Percentiles rank a stretch among this genome's conserved stretches.
These are phyloP conservation scores for Xestia rhomboidea DNA, from an alignment of 2,888 invertebrate genomes.

Conservation along the genomic window DNA sequence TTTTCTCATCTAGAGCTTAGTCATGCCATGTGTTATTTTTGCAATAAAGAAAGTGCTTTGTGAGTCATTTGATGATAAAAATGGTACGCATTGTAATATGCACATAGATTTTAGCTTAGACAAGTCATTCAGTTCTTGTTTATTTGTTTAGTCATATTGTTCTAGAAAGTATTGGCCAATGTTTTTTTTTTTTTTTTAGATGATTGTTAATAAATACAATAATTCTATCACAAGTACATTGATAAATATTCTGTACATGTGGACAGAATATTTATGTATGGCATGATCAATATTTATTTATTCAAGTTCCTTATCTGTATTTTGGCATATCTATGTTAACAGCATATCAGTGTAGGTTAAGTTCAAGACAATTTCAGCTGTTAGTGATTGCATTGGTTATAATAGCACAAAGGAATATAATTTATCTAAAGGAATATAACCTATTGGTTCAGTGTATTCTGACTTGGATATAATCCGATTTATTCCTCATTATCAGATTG, in stretches of 20 bases:
- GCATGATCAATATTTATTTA: slow-evolving; percentile 54
- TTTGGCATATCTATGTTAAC: slow-evolving; percentile 35
- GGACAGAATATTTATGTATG: not conserved
- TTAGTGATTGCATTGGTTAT: not conserved
- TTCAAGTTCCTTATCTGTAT: slow-evolving; percentile 55
- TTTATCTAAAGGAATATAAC: not conserved
- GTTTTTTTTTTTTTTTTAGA: not conserved
- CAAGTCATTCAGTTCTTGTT: not conserved
- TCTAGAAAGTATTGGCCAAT: not conserved
- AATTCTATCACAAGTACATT: not conserved
- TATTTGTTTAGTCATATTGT: not conserved
- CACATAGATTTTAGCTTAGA: not conserved
- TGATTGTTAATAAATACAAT: not conserved
- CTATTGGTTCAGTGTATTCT: not conserved
- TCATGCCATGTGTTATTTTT: slow-evolving; percentile 35
- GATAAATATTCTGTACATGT: slow-evolving; percentile 9
- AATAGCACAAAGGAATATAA: not conserved
- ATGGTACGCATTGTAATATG: not conserved
- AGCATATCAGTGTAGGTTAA: slow-evolving; percentile 55
- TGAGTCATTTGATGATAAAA: slow-evolving; percentile 3
- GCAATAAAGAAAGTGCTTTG: slow-evolving; percentile 2
- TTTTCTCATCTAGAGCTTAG: slow-evolving; percentile 3
- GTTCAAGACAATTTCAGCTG: slow-evolving; percentile 55
- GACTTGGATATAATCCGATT: not conserved
- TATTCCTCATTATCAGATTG: slow-evolving; percentile 4